phyloP scores from a whole-genome alignment of 2,888 invertebrate species.

The Lordiphosa andalusiaca region DNA sequence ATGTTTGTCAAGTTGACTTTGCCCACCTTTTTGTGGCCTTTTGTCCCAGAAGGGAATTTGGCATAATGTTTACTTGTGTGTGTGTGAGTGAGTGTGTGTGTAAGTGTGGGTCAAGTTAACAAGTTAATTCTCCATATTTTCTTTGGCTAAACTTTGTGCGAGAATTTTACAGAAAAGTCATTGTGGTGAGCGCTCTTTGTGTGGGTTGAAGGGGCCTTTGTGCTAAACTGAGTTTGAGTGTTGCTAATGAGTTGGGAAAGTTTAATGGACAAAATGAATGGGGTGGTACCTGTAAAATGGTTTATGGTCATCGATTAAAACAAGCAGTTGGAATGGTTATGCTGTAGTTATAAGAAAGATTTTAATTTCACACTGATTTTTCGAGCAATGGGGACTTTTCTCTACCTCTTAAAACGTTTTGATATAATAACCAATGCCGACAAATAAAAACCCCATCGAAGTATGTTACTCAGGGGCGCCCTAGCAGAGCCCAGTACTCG shows the following conservation, averaged over 20 bases:
- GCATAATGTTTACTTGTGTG: constrained; percentile 54
- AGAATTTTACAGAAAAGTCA: constrained; percentile 50
- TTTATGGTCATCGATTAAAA: too few relatives aligned
- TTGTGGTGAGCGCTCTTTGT: constrained; percentile 32
- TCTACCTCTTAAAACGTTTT: too few relatives aligned
- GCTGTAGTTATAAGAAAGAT: too few relatives aligned
- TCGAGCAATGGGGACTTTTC: too few relatives aligned
- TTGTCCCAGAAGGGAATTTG: constrained; percentile 67
- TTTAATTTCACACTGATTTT: too few relatives aligned
- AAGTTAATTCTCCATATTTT: constrained; percentile 75
- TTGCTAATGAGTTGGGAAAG: not conserved
- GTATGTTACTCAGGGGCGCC: too few relatives aligned
- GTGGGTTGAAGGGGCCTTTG: constrained; percentile 25
- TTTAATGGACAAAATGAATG: not conserved
- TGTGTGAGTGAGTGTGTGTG: constrained; percentile 44
- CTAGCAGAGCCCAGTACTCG: too few relatives aligned
- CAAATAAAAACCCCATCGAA: too few relatives aligned
- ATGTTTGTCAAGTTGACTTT: constrained; percentile 62
- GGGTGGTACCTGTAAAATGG: too few relatives aligned
- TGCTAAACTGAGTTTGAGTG: not conserved
- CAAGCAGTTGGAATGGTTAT: too few relatives aligned
- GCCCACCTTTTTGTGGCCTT: constrained; percentile 58
- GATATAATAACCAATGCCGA: too few relatives aligned
- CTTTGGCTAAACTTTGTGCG: constrained; percentile 62
- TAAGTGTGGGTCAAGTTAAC: constrained; percentile 53